Percentiles rank a stretch among this genome's conserved stretches.
These are phyloP conservation scores for Nestor notabilis DNA, from an alignment of 2,113 vertebrate species.

Conservation along the genomic window DNA sequence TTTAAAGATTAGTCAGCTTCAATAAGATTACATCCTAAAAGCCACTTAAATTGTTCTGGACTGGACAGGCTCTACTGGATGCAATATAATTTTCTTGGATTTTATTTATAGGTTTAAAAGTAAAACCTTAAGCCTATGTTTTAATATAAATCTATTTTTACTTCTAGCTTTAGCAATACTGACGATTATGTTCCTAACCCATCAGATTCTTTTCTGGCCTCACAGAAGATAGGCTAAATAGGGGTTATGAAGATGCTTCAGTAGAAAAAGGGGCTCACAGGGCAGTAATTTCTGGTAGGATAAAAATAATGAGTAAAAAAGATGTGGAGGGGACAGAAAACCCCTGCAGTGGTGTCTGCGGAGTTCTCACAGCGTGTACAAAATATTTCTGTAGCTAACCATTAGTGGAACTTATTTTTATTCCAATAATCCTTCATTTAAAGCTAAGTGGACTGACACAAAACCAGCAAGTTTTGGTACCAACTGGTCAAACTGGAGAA, in stretches of 20 bases:
- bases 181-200: not conserved
- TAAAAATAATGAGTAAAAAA: not conserved
- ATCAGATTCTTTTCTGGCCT: not conserved
- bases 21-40: slow-evolving; percentile 53
- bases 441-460: not conserved
- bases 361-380: not conserved
- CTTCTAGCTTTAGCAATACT: not conserved
- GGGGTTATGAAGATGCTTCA: not conserved
- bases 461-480: not conserved
- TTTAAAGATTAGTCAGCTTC: slow-evolving; percentile 50
- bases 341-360: not conserved
- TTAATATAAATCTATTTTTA: slow-evolving; percentile 44
- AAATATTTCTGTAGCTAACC: not conserved
- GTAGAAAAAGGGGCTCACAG: not conserved
- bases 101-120: slow-evolving; percentile 46
- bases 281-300: not conserved
- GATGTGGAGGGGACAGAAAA: not conserved
- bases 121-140: slow-evolving; percentile 21
- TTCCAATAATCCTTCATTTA: not conserved
- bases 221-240: not conserved
- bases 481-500: not conserved
- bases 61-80: slow-evolving; percentile 12
- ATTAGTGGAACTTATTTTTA: not conserved
- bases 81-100: slow-evolving; percentile 17
- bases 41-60: slow-evolving; percentile 54